These are phyloP conservation scores for Eudyptes chrysolophus DNA, from an alignment of 2,113 vertebrate genomes.

Conservation along the genomic window DNA sequence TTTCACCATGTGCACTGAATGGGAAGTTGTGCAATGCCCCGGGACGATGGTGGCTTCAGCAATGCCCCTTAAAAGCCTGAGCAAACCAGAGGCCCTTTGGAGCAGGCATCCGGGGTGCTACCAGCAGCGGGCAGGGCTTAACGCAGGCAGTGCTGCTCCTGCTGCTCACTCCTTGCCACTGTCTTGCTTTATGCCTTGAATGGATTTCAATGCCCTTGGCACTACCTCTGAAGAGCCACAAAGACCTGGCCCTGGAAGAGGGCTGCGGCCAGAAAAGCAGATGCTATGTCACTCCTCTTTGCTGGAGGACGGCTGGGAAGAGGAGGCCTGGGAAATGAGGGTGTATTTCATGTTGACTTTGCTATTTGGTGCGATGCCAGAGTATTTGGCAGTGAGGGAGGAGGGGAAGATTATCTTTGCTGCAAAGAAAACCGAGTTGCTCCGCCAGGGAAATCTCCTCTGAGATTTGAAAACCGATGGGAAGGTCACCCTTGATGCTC, in stretches of 20 bases:
- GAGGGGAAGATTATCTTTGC: neutral
- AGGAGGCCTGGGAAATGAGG: slow-evolving; percentile 11
- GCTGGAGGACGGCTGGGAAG: neutral
- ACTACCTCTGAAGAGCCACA: neutral
- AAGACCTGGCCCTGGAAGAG: neutral
- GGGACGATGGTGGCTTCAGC: neutral
- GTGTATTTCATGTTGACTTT: slow-evolving; percentile 41
- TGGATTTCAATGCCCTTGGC: neutral
- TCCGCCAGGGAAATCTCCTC: neutral
- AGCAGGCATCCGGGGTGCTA: neutral
- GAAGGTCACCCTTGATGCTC: neutral
- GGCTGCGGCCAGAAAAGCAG: neutral
- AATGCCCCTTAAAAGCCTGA: neutral
- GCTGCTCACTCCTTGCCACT: neutral
- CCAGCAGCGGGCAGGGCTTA: neutral
- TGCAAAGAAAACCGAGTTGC: neutral
- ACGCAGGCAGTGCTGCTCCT: neutral
- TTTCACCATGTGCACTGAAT: fast-evolving
- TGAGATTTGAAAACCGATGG: neutral
- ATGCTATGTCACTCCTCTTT: neutral
- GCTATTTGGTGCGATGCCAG: neutral
- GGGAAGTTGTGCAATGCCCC: neutral
- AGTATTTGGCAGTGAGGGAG: neutral
- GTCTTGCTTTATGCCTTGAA: neutral
- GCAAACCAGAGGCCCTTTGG: neutral